phyloP scores from a whole-genome alignment of 1,140 invertebrate genomes.

The Hydropsyche tenuis region DNA sequence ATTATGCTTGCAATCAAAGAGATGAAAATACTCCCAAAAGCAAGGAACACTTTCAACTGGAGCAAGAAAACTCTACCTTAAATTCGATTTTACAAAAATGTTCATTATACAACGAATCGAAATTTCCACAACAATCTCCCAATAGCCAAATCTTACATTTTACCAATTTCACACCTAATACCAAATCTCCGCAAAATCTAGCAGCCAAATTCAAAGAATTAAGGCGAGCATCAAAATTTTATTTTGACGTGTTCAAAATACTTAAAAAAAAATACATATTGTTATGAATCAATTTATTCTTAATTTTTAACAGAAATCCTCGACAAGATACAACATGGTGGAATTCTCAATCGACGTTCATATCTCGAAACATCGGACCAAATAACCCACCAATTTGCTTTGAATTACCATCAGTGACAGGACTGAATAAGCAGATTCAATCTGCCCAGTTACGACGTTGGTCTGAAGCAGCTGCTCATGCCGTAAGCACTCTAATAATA shows the following conservation, averaged over 20 bases:
- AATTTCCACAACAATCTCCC: not conserved
- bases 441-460: conserved; percentile 36
- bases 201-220: not conserved
- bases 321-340: not conserved
- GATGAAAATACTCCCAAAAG: not conserved
- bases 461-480: conserved; percentile 43
- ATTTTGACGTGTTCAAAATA: not conserved
- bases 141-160: not conserved
- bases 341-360: not conserved
- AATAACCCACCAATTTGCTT: not conserved
- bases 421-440: not conserved
- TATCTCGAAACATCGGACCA: not conserved
- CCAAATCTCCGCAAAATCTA: not conserved
- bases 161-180: not conserved
- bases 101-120: not conserved
- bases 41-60: not conserved
- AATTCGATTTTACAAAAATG: not conserved
- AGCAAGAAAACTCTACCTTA: not conserved
- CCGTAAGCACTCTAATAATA: conserved; percentile 26
- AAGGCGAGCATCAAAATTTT: too few species aligned
- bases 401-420: not conserved
- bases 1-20: not conserved
- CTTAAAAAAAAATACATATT: not conserved
- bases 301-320: not conserved
- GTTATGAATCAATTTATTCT: not conserved